Conservation (phyloP, 2,888 invertebrate genomes). For the Rhagonycha fulva region DNA sequence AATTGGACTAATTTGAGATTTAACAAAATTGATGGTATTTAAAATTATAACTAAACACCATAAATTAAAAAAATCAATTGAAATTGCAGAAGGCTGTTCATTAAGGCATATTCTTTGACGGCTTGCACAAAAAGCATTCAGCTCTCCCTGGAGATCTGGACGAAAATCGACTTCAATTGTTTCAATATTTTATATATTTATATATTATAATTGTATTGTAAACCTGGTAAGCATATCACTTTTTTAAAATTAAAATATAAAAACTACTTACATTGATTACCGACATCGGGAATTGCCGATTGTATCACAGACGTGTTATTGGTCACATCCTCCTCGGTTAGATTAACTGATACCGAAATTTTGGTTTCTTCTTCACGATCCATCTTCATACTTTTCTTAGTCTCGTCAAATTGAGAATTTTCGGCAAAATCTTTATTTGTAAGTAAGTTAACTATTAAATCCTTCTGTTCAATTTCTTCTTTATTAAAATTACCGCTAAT, state of each 20-base stretch:
- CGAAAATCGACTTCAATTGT: too few relatives aligned
- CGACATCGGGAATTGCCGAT: slow-evolving; percentile 9
- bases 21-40: too few relatives aligned
- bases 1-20: too few relatives aligned
- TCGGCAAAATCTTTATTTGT: slow-evolving; percentile 10
- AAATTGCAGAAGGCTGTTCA: too few relatives aligned
- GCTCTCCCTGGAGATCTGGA: too few relatives aligned
- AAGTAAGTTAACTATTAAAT: slow-evolving; percentile 9
- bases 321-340: background rate
- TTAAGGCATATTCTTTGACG: too few relatives aligned
- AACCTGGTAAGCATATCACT: too few relatives aligned
- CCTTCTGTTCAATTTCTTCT: slow-evolving; percentile 22
- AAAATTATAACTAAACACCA: too few relatives aligned
- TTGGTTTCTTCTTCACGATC: slow-evolving; percentile 10
- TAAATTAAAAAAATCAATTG: too few relatives aligned
- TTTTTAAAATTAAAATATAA: background rate
- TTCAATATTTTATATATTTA: too few relatives aligned
- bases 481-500: slow-evolving; percentile 15
- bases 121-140: too few relatives aligned
- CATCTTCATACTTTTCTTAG: slow-evolving; percentile 23
- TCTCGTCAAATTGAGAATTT: slow-evolving; percentile 10
- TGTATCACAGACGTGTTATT: slow-evolving; percentile 8
- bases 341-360: background rate
- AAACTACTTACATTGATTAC: slow-evolving; percentile 16
- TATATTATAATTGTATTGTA: too few relatives aligned